These are phyloP conservation scores for Eristalinus sepulchralis DNA, from an alignment of 2,888 invertebrate species.

Conservation along the genomic window DNA sequence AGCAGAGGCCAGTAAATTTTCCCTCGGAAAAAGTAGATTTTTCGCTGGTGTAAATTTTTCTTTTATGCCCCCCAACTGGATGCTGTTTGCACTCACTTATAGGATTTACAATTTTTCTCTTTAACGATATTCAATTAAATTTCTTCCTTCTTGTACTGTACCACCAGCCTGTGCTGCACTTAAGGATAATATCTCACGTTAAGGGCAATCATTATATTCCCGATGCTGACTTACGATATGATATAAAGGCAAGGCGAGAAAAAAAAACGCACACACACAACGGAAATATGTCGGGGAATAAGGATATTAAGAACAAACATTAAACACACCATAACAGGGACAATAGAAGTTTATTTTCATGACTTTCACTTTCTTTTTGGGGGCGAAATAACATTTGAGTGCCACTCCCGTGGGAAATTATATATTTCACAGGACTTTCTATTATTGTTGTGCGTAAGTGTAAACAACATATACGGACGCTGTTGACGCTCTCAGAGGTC, in stretches of 20 bases:
- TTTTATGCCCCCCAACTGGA: not conserved
- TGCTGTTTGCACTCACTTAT: not conserved
- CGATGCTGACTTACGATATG: conserved; percentile 32
- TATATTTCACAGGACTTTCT: conserved; percentile 37
- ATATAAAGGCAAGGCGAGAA: not conserved
- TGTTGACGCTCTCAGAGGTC: conserved; percentile 18
- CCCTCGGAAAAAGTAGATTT: not conserved
- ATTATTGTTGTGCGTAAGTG: conserved; percentile 32
- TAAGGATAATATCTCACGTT: conserved; percentile 54
- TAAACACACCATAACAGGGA: conserved; percentile 47
- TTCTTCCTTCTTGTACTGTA: conserved; percentile 7
- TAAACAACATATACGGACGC: conserved; percentile 25
- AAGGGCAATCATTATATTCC: conserved; percentile 43
- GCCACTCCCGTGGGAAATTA: conserved; percentile 70
- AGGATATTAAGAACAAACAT: conserved; percentile 45
- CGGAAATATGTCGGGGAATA: conserved; percentile 15
- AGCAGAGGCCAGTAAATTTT: not conserved
- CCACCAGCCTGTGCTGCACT: conserved; percentile 29
- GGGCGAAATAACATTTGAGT: conserved; percentile 48
- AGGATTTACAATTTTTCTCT: not conserved
- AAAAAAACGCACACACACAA: not conserved
- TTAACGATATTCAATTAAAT: conserved; percentile 42
- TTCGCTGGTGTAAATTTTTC: not conserved
- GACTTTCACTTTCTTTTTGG: conserved; percentile 43
- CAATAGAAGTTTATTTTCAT: conserved; percentile 66